Evolutionary conservation across 2,113 vertebrate genomes (phyloP), one percentile per base, ranked within the genome.

Genomic region (Amazona vittata): DNA sequence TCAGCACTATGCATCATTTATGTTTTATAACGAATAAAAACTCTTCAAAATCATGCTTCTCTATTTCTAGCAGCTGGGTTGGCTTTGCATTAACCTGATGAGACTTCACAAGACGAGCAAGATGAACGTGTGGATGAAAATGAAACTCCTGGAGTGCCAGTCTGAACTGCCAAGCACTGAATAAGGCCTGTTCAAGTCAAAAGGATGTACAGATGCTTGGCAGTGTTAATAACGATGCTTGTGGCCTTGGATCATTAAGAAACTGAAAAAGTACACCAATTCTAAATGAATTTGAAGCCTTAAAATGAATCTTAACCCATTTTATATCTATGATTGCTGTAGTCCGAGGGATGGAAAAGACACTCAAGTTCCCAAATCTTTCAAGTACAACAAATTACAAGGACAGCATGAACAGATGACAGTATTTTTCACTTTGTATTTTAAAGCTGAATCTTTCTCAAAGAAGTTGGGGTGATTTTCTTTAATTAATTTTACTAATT

Each of bases 391-490:
- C 4, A 63, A 20, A 20, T 69, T 35, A 75, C 12, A 50, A 62
- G 82, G 55, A 28, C 0, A 0, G 31, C 11, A 15, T 3, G 9
- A 64, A 67, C 44, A 79, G 17, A 26, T 3, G 1, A 55, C 10
- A 33, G 31, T 33, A 37, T 57, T 93, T 44, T 57, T 73, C 20
- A 43, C 3, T 53, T 39, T 12, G 15, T 29, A 43, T 49, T 95
- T 92, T 19, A 24, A 50, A 89, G 75, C 63, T 5, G 0, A 81
- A 57, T 12, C 8, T 11, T 49, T 3, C 12, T 22, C 3, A 17
- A 26, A 52, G 16, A 46, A 37, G 16, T 60, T 25, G 33, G 9
- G 43, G 43, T 21, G 43, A 6, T 35, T 11, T 31, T n/a, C n/a
- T n/a, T 57, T 3, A 8, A n/a, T 22, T n/a, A n/a, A n/a, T 59